Evolutionary conservation across 2,113 vertebrate species (phyloP).

Genomic region (Ptilorrhoa leucosticta): DNA sequence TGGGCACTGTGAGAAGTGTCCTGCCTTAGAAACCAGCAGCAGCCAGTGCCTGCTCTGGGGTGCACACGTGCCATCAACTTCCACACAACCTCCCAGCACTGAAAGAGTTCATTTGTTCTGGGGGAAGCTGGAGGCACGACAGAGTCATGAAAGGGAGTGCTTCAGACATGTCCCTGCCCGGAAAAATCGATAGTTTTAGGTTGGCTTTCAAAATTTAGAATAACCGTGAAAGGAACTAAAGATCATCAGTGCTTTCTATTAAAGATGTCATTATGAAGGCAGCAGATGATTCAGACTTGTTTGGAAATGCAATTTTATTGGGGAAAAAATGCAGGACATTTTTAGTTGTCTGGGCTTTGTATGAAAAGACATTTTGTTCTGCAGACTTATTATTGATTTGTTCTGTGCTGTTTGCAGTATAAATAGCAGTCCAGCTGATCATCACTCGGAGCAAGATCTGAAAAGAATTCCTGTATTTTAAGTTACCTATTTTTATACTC

Average conservation of each 20-base stretch:
- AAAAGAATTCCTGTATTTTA: not conserved
- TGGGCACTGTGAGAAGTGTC: not conserved
- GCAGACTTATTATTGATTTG: not conserved
- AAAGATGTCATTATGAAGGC: not conserved
- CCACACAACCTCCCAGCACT: not conserved
- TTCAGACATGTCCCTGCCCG: not conserved
- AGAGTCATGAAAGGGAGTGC: not conserved
- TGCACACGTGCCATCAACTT: not conserved
- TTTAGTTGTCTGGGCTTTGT: conserved; percentile 37
- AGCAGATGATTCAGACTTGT: not conserved
- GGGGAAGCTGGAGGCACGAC: not conserved
- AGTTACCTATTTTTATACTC: not conserved
- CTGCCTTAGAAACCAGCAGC: not conserved
- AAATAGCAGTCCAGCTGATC: not conserved
- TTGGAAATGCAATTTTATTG: not conserved
- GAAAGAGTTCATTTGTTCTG: not conserved
- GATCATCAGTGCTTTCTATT: not conserved
- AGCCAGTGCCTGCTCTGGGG: not conserved
- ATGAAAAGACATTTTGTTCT: conserved; percentile 38
- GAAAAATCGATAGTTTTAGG: not conserved
- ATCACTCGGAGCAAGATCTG: not conserved
- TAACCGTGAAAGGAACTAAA: not conserved
- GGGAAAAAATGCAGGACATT: not conserved
- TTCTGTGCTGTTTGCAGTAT: not conserved
- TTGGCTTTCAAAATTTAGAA: not conserved